These are phyloP conservation scores for Oxyura jamaicensis DNA, from an alignment of 2,113 vertebrate genomes.

Conservation along the genomic window DNA sequence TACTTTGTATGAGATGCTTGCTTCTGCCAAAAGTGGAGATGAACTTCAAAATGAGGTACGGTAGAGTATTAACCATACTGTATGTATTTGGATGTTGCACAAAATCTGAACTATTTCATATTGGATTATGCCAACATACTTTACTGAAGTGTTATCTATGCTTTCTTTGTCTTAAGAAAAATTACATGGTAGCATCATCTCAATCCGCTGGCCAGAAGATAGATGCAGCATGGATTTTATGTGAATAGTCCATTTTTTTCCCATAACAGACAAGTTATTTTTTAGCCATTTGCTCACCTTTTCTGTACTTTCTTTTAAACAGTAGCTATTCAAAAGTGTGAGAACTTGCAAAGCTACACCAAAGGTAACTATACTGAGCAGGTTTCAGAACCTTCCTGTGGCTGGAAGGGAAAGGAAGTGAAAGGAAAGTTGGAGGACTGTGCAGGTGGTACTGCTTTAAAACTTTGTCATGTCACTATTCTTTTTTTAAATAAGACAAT, in stretches of 20 bases:
- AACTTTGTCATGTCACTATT: neutral
- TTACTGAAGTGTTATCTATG: neutral
- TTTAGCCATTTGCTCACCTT: neutral
- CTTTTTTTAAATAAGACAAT: neutral
- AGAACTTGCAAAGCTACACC: neutral
- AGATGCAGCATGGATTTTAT: neutral
- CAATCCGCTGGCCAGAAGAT: neutral
- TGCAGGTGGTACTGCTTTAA: neutral
- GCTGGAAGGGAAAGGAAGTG: neutral
- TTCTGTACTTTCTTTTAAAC: neutral
- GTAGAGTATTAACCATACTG: neutral
- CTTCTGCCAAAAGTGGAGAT: conserved; percentile 89
- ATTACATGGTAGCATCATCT: neutral
- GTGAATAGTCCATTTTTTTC: neutral
- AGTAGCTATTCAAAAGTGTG: neutral
- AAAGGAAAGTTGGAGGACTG: neutral
- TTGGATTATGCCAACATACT: neutral
- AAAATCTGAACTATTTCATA: neutral
- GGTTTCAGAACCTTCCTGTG: neutral
- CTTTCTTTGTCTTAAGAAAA: neutral
- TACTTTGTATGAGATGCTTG: conserved; percentile 95
- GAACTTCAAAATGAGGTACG: conserved; percentile 97
- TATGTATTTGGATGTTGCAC: neutral
- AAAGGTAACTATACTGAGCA: neutral
- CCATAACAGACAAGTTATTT: neutral